A percentile compares a stretch with the other conserved stretches of the same genome.
Conservation (phyloP, 2,113 vertebrate genomes). For the Hippolais icterina region DNA sequence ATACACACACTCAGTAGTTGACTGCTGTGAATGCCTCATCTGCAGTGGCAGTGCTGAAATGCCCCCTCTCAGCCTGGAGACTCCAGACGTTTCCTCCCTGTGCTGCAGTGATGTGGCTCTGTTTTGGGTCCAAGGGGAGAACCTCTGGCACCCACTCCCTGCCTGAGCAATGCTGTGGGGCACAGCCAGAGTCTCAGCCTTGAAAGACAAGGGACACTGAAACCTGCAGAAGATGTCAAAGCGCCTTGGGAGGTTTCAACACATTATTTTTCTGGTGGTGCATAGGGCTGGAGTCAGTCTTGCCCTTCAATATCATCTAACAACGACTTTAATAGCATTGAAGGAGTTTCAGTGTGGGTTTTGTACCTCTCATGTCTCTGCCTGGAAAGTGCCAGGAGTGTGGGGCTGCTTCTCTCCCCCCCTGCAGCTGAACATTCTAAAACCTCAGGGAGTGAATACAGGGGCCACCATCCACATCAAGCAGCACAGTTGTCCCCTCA, state of each 20-base stretch:
- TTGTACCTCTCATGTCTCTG: not conserved
- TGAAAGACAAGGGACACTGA: not conserved
- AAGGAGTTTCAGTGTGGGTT: not conserved
- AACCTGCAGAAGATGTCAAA: not conserved
- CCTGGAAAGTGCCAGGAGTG: not conserved
- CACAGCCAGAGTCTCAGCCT: not conserved
- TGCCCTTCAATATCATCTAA: not conserved
- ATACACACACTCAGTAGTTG: constrained; percentile 23
- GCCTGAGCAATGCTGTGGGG: fast-evolving
- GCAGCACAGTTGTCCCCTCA: not conserved
- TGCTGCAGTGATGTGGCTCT: not conserved
- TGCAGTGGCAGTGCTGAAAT: not conserved
- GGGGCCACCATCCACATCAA: not conserved
- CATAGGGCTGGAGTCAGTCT: not conserved
- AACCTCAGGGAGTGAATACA: not conserved
- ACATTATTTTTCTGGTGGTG: fast-evolving
- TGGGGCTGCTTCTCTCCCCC: not conserved
- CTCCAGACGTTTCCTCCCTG: not conserved
- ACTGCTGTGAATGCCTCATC: not conserved
- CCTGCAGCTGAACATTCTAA: not conserved
- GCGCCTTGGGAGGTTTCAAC: fast-evolving
- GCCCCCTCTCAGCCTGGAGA: not conserved
- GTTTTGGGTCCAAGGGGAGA: not conserved
- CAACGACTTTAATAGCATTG: not conserved
- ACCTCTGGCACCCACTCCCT: not conserved